These are phyloP conservation scores for Otocyon megalotis DNA, from an alignment of 2,113 vertebrate genomes.

Conservation along the genomic window DNA sequence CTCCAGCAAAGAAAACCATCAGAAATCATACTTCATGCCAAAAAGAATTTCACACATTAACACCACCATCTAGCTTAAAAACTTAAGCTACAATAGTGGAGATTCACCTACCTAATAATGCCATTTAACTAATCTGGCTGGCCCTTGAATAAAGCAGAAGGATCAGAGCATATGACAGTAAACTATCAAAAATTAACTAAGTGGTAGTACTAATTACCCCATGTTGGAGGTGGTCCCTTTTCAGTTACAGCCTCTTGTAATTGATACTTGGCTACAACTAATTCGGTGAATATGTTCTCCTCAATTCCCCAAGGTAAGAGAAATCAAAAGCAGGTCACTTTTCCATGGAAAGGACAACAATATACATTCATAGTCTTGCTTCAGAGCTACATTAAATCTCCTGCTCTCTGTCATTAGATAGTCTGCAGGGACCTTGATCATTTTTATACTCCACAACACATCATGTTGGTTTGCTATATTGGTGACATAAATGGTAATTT, in stretches of 20 bases:
- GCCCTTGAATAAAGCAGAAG: neutral
- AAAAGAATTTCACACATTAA: neutral
- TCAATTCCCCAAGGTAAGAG: neutral
- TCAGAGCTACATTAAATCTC: neutral
- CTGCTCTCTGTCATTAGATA: neutral
- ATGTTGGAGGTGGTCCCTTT: neutral
- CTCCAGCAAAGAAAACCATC: neutral
- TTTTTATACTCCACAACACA: neutral
- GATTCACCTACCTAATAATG: neutral
- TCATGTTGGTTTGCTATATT: neutral
- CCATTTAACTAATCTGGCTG: neutral
- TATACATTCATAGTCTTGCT: neutral
- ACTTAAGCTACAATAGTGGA: neutral
- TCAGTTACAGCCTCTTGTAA: neutral
- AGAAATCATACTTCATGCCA: neutral
- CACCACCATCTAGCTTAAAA: neutral
- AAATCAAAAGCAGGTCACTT: slow-evolving; percentile 4
- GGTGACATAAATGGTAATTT: neutral
- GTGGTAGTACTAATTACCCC: neutral
- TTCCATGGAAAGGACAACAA: neutral
- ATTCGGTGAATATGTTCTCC: neutral
- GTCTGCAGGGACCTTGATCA: neutral
- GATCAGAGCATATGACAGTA: neutral
- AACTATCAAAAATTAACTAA: neutral
- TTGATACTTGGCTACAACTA: neutral